phyloP scores from a whole-genome alignment of 2,113 vertebrate species.

The Podarcis raffonei region DNA sequence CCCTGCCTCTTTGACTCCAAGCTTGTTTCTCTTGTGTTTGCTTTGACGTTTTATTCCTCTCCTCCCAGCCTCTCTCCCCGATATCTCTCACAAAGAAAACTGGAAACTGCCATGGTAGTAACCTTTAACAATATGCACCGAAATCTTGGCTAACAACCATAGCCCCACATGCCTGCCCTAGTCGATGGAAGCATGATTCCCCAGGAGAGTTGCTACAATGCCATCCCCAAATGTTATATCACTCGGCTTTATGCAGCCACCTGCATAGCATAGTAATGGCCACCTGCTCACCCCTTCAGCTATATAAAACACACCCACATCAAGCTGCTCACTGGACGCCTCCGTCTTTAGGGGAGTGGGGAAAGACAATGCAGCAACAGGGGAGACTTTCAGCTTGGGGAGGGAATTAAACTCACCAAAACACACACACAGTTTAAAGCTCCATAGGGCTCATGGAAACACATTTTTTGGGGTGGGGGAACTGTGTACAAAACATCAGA shows the following conservation, averaged over 20 bases:
- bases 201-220: not conserved
- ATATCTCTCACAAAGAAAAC: not conserved
- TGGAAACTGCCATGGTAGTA: not conserved
- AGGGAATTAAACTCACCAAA: constrained; percentile 15
- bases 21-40: not conserved
- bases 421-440: not conserved
- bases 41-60: not conserved
- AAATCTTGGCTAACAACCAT: constrained; percentile 17
- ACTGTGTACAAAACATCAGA: not conserved
- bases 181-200: constrained; percentile 15
- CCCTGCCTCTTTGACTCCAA: not conserved
- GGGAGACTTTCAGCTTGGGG: not conserved
- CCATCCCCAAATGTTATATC: not conserved
- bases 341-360: not conserved
- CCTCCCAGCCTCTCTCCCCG: not conserved
- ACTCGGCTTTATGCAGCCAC: not conserved
- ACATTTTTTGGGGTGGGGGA: not conserved
- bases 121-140: not conserved
- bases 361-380: constrained; percentile 10
- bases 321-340: constrained; percentile 10
- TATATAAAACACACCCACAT: not conserved
- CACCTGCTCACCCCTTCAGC: constrained; percentile 26
- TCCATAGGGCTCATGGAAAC: not conserved
- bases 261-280: constrained; percentile 23
- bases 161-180: not conserved